These are phyloP conservation scores for Rotaria magnacalcarata DNA, from an alignment of 2,888 invertebrate genomes.

Conservation along the genomic window DNA sequence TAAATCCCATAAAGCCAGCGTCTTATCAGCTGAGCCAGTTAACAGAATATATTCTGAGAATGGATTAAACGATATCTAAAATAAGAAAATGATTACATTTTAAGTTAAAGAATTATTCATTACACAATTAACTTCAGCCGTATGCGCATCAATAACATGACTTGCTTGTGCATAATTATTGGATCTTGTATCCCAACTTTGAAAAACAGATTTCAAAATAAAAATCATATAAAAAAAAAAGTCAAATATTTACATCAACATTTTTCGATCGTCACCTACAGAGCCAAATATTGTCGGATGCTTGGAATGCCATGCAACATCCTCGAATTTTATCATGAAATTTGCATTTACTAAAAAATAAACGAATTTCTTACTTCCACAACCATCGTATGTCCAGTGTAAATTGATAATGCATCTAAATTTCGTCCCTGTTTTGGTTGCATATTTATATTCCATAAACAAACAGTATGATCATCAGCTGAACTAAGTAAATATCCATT, in stretches of 20 bases:
- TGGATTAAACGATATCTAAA: too few species aligned
- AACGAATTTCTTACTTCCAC: too few species aligned
- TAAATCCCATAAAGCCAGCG: conserved; percentile 44
- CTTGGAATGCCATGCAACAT: neutral
- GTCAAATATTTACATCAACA: conserved; percentile 39
- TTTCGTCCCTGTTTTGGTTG: conserved; percentile 76
- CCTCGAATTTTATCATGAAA: too few species aligned
- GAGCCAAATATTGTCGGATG: conserved; percentile 45
- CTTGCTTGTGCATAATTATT: neutral
- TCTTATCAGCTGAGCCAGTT: conserved; percentile 41
- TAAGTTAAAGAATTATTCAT: neutral
- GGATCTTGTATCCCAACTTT: neutral
- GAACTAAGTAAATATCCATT: conserved; percentile 92
- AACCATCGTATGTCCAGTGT: conserved; percentile 79
- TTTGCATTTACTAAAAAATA: too few species aligned
- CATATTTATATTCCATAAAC: conserved; percentile 97
- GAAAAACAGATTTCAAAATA: too few species aligned
- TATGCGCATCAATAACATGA: conserved; percentile 38
- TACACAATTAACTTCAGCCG: conserved; percentile 41
- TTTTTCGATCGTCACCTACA: conserved; percentile 46
- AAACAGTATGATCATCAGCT: conserved; percentile 96
- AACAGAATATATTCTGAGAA: conserved; percentile 39
- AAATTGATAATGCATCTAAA: conserved; percentile 94
- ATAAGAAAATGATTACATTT: too few species aligned
- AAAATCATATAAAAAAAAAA: too few species aligned